Conservation (phyloP, 2,113 vertebrate genomes). For the Chionomys nivalis region DNA sequence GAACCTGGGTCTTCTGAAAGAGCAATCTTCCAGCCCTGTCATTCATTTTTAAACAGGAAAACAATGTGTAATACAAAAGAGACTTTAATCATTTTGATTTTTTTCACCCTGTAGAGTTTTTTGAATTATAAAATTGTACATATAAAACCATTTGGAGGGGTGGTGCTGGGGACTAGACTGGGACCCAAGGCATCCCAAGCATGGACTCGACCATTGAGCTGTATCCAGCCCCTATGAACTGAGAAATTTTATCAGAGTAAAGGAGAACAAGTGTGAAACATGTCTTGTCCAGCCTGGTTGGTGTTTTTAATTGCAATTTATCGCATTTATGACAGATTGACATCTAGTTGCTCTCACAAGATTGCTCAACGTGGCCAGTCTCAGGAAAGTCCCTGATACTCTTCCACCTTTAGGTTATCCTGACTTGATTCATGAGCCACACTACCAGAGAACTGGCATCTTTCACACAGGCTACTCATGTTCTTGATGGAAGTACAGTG, state of each 20-base stretch:
- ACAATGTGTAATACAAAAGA: not conserved
- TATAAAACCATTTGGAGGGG: not conserved
- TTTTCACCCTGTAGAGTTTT: not conserved
- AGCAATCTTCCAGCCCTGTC: not conserved
- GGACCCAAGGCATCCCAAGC: not conserved
- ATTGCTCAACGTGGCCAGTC: not conserved
- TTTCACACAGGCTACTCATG: not conserved
- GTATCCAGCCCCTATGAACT: not conserved
- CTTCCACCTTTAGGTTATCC: not conserved
- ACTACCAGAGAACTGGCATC: not conserved
- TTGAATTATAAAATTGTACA: slow-evolving; percentile 7
- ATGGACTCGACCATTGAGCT: not conserved
- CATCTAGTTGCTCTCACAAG: not conserved
- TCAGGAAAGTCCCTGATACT: not conserved
- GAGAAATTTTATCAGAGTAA: not conserved
- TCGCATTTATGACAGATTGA: not conserved
- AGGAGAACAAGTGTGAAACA: not conserved
- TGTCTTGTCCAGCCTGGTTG: not conserved
- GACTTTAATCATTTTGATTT: not conserved
- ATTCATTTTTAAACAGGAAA: slow-evolving; percentile 11
- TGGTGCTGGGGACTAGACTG: not conserved
- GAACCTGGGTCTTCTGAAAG: not conserved
- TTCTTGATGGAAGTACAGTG: not conserved
- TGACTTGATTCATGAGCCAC: not conserved
- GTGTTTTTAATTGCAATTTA: not conserved